phyloP scores from a whole-genome alignment of 2,888 invertebrate species.

The Platypus cylindrus region DNA sequence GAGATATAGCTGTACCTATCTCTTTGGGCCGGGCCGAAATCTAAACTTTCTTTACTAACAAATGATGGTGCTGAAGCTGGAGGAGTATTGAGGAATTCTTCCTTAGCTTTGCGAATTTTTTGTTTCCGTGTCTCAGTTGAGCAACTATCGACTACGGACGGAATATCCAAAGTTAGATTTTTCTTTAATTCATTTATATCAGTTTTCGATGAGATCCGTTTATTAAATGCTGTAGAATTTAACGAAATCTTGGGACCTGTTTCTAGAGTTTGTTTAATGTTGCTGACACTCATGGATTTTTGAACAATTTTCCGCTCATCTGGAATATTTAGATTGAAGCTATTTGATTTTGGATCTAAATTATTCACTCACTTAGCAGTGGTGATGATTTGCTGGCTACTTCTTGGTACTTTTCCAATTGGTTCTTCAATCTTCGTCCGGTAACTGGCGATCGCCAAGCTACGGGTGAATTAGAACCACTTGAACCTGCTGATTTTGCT shows the following conservation, averaged over 20 bases:
- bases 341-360: background rate
- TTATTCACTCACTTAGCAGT: constrained; percentile 17
- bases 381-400: constrained; percentile 33
- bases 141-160: constrained; percentile 6
- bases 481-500: constrained; percentile 35
- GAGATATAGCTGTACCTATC: constrained; percentile 20
- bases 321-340: constrained; percentile 8
- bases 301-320: constrained; percentile 43
- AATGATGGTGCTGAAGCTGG: constrained; percentile 18
- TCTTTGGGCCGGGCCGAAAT: constrained; percentile 25
- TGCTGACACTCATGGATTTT: constrained; percentile 57
- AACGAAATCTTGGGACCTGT: too few species aligned
- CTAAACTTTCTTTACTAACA: constrained; percentile 17
- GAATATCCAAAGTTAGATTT: constrained; percentile 12
- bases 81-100: constrained; percentile 49
- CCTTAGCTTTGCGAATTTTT: constrained; percentile 57
- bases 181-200: constrained; percentile 2
- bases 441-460: constrained; percentile 50
- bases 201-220: background rate
- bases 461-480: constrained; percentile 50
- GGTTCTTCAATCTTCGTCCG: constrained; percentile 45
- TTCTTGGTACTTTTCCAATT: constrained; percentile 38
- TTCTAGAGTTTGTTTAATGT: too few species aligned
- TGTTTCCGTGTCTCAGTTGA: constrained; percentile 39
- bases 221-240: background rate